A percentile compares a stretch with the other conserved stretches of the same genome.
phyloP scores from a whole-genome alignment of 2,888 invertebrate species.

The Alitta virens region DNA sequence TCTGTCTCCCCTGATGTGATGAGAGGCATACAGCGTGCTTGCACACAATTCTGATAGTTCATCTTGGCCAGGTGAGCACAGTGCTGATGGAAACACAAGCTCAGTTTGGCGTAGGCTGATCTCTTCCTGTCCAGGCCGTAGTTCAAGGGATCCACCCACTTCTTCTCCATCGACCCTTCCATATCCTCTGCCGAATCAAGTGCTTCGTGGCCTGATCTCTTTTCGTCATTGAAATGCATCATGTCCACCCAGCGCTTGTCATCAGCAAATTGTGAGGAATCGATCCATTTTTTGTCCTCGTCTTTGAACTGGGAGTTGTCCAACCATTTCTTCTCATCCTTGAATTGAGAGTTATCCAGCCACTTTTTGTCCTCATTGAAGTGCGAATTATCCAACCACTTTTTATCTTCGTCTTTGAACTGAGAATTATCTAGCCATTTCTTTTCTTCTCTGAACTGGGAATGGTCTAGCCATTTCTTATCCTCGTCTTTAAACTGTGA shows the following conservation, averaged over 20 bases:
- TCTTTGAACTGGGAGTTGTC: slow-evolving; percentile 1
- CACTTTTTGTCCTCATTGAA: not conserved
- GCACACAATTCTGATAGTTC: not conserved
- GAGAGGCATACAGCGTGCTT: not conserved
- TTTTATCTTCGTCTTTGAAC: not conserved
- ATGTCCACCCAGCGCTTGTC: not conserved
- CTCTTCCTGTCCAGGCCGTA: not conserved
- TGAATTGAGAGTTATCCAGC: not conserved
- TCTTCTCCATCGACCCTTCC: not conserved
- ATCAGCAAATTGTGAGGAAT: not conserved
- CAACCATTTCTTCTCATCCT: not conserved
- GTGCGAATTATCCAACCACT: not conserved
- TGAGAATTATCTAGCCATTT: not conserved
- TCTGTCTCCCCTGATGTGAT: too few relatives aligned
- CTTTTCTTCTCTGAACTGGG: not conserved
- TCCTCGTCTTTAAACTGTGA: not conserved
- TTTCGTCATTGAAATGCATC: not conserved
- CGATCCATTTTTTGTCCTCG: not conserved
- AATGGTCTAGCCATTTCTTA: not conserved
- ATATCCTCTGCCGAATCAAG: not conserved
- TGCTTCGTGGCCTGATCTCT: not conserved
- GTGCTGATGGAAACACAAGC: not conserved
- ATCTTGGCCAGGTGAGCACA: not conserved
- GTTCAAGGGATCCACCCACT: not conserved
- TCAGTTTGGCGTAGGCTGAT: not conserved